Evolutionary conservation across 2,888 invertebrate genomes (phyloP), one percentile per base, ranked within the genome.

Genomic region (Lepetodrilus schrolli): DNA sequence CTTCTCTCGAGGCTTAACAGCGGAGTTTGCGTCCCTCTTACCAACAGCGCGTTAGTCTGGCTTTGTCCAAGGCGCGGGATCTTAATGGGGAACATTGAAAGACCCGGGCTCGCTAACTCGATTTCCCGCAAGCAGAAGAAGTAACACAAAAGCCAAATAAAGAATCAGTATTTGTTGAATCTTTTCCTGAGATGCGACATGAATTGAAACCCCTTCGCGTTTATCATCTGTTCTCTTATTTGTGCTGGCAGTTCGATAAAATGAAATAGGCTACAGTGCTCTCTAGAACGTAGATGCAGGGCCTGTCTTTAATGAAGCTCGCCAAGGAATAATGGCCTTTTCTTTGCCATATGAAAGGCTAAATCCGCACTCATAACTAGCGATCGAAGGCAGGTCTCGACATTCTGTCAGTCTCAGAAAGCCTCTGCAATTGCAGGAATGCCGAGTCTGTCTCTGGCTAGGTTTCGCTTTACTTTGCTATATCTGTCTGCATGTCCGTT

Each of bases 351-450:
- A 68, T 77, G 69, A 77, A 77, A 77, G 69, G 74, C 76, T 66
- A 69, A 77, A 77, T 77, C 76, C 76, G 74, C 71, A 72, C 72
- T 72, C 76, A 77, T 74, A 77, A 74, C 76, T 72, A 69, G 69
- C 70, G 66, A 75, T 75, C 77, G 77, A 74, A 72, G 58, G 30
- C 26, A 10, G 58, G 17, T 26, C 58, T 30, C 34, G 30, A 17
- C 23, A n/a, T n/a, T 30, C 17, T 58, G 13, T n/a, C 10, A 58
- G 58, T 58, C 58, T 10, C 20, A 2, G 13, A 13, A 58, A 5
- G 17, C 17, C 26, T 10, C 58, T 58, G 30, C 30, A 58, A 58
- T 58, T 58, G 58, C 58, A 13, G 30, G 58, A 58, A 58, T 30
- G 17, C 30, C 30, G 58, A n/a, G n/a, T n/a, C n/a, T n/a, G n/a